Conservation (phyloP, 2,113 vertebrate species). For the Brachypodius melanocephalos region DNA sequence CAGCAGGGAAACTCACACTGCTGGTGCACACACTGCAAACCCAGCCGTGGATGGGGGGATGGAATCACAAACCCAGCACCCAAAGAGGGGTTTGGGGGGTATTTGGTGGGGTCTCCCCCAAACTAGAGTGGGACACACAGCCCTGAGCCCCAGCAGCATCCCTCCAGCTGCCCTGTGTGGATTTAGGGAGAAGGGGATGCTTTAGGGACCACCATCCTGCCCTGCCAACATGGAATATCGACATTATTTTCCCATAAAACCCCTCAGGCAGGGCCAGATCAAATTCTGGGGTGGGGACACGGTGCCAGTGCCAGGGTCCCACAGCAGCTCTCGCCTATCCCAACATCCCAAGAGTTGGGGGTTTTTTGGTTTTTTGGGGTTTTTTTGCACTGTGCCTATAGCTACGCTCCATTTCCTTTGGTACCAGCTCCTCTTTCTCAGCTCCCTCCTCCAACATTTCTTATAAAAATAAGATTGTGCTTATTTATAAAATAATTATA, state of each 20-base stretch:
- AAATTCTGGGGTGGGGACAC: not conserved
- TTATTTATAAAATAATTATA: slow-evolving; percentile 76
- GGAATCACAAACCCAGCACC: not conserved
- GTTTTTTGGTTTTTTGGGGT: not conserved
- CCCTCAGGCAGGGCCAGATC: not conserved
- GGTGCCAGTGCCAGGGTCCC: accelerated
- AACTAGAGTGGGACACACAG: not conserved
- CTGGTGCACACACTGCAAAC: not conserved
- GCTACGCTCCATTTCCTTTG: slow-evolving; percentile 5
- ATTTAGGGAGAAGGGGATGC: not conserved
- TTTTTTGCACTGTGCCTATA: not conserved
- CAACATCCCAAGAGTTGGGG: not conserved
- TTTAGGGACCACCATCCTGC: not conserved
- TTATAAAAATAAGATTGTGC: slow-evolving; percentile 77
- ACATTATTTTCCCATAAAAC: not conserved
- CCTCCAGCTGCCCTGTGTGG: not conserved
- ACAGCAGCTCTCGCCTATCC: slow-evolving; percentile 48
- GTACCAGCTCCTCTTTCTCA: slow-evolving; percentile 5
- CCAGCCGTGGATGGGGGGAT: accelerated
- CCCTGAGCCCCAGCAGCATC: not conserved
- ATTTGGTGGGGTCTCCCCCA: not conserved
- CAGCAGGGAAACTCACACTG: accelerated
- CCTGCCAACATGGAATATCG: accelerated
- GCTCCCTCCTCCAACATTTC: slow-evolving; percentile 16
- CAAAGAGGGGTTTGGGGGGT: not conserved